Percentiles rank a stretch among this genome's conserved stretches.
Conservation (phyloP, 1,140 invertebrate species). For the Orchesella cincta region DNA sequence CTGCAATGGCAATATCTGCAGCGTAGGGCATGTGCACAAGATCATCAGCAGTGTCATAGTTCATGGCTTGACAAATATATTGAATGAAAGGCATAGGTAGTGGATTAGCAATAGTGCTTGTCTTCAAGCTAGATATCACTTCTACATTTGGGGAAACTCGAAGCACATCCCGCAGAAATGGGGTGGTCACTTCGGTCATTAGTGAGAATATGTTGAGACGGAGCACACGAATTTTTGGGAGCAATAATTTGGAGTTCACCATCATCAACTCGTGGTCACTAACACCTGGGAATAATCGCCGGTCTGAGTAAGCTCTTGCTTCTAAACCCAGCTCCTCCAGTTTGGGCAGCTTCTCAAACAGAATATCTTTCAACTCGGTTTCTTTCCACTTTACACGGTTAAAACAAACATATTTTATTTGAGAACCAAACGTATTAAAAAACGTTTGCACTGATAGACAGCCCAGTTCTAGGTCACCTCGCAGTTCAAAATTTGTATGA, state of each 20-base stretch:
- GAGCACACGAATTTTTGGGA: slow-evolving; percentile 37
- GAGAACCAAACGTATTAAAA: slow-evolving; percentile 23
- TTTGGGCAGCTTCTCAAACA: slow-evolving; percentile 37
- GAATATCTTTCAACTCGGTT: slow-evolving; percentile 23
- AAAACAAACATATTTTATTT: slow-evolving; percentile 34
- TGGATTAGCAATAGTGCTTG: slow-evolving; percentile 28
- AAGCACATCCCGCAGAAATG: slow-evolving; percentile 37
- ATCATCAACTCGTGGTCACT: background rate
- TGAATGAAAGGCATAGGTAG: slow-evolving; percentile 42
- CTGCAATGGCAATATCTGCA: slow-evolving; percentile 36
- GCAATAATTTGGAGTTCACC: background rate
- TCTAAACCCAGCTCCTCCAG: slow-evolving; percentile 37
- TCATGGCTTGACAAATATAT: slow-evolving; percentile 40
- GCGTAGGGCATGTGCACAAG: slow-evolving; percentile 39
- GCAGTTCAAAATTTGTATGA: slow-evolving; percentile 34
- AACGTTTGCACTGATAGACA: slow-evolving; percentile 25
- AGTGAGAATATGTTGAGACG: slow-evolving; percentile 40
- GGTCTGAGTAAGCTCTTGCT: slow-evolving; percentile 37
- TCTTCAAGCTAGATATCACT: slow-evolving; percentile 32
- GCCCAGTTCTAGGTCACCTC: slow-evolving; percentile 35
- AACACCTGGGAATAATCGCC: slow-evolving; percentile 28
- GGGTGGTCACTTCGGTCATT: slow-evolving; percentile 37
- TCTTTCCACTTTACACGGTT: slow-evolving; percentile 40
- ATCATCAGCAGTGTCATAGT: slow-evolving; percentile 41
- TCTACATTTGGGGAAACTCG: slow-evolving; percentile 36